Evolutionary conservation across 2,113 vertebrate genomes (phyloP), one percentile per base, ranked within the genome.

Genomic region (Pachypanchax playfairii): DNA sequence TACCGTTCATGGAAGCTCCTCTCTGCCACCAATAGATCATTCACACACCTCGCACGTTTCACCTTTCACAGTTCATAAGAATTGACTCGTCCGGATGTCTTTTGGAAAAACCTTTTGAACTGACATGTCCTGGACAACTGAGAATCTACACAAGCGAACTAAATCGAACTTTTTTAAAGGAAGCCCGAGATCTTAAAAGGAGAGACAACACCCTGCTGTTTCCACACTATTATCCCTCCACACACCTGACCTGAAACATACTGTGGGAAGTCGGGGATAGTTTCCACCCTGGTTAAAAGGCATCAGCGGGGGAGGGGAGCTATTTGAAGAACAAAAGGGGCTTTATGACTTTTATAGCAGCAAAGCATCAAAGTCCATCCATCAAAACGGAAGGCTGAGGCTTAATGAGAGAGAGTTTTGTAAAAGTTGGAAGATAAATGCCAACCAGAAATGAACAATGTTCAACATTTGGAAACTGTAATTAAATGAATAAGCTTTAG

Each of bases 241-340:
- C 35, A 41, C 39, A 26, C 25, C 18, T 17, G 42, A 61, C 14
- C n/a, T 28, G 42, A 31, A 28, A 65, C 24, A 1, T 36, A 28
- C 25, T 15, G 31, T 51, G 29, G 33, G 26, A 58, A 36, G 41
- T 44, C 20, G 12, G 54, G 8, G 73, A 56, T 36, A 20, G 29
- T 36, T 47, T 42, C 5, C 3, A 18, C 14, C 9, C 3, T 24
- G 31, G 44, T 41, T 22, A 63, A 58, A 47, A 63, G 41, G 29
- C 20, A 51, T 18, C 36, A 44, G 41, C 31, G 31, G 31, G 31
- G 31, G n/a, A 4, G 29, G 41, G 9, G 21, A 29, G 1, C 20
- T 57, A 48, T 48, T 31, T 63, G 35, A 47, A 68, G 22, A 64
- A 73, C 52, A 44, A 54, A 59, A 11, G 28, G 22, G 15, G 46